Evolutionary conservation across 1,140 invertebrate genomes (phyloP).

Genomic region (Helicoverpa zea): DNA sequence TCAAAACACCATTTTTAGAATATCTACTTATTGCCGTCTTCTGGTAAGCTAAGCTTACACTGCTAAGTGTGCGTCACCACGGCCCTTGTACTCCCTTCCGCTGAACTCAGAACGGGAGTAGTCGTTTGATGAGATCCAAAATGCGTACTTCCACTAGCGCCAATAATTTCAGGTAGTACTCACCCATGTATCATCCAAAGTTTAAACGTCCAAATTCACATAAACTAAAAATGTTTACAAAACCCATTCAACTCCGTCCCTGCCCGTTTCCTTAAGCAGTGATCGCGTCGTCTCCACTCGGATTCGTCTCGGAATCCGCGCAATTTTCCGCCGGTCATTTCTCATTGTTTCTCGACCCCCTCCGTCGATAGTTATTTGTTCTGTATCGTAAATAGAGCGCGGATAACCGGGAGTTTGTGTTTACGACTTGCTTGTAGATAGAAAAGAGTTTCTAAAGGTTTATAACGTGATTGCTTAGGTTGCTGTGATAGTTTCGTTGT

Average conservation of each 20-base stretch:
- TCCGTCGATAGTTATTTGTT: conserved; percentile 73
- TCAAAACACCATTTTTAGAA: too few species aligned
- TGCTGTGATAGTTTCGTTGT: neutral
- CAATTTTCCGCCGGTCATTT: conserved; percentile 86
- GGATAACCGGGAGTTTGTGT: conserved; percentile 67
- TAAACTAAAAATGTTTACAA: neutral
- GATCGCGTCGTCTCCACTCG: conserved; percentile 63
- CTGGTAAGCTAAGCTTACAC: too few species aligned
- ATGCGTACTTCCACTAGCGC: too few species aligned
- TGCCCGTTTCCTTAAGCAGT: conserved; percentile 54
- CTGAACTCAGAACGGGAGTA: too few species aligned
- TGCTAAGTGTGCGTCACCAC: too few species aligned
- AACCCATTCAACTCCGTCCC: conserved; percentile 61
- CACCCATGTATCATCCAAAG: too few species aligned
- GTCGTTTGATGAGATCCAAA: too few species aligned
- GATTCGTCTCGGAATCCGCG: conserved; percentile 74
- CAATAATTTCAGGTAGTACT: too few species aligned
- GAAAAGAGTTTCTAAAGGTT: conserved; percentile 44
- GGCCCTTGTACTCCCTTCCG: too few species aligned
- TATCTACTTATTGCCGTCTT: too few species aligned
- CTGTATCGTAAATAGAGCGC: conserved; percentile 71
- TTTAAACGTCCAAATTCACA: neutral
- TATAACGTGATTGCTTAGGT: conserved; percentile 36
- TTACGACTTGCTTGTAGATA: conserved; percentile 60
- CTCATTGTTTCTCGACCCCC: conserved; percentile 77